Evolutionary conservation across 2,888 invertebrate genomes (phyloP), one percentile per base, ranked within the genome.

Genomic region (Ypsolopha sequella): DNA sequence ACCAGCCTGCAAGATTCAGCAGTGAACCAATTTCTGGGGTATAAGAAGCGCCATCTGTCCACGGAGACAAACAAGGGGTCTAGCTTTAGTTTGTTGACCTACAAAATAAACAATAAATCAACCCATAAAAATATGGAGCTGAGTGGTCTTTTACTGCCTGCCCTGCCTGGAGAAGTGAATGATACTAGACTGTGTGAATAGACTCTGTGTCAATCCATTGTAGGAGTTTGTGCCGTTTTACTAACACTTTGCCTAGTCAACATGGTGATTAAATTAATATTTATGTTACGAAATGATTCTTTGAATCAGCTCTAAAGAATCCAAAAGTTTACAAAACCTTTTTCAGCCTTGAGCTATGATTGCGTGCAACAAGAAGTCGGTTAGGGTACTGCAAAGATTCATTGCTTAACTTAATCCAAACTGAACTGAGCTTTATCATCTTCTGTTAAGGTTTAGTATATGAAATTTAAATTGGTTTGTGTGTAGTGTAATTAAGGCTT

Each of bases 301-400:
- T 24, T 24, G 24, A 24, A 2, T 24, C 2, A 2, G 24, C 24
- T 24, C 24, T 24, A 24, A 24, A 24, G 24, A 24, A 24, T 24
- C 24, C 61, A 65, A 64, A 61, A 66, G 62, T 70, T 74, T 71
- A 70, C 67, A 73, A 61, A 70, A 64, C 69, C 64, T 63, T 67
- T 58, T 64, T 70, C 67, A 52, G 63, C 73, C 71, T 70, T 76
- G 68, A 60, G 24, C 24, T 24, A 56, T 60, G 60, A 64, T 76
- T 71, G 74, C 73, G 73, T 76, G 73, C 66, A 65, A 65, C 52
- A 55, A 56, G 60, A 63, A 61, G 54, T 62, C 61, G 65, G 65
- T 63, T 68, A 7, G 33, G 36, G 24, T 14, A 13, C 13, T 6
- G 43, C 13, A 43, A 43, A 24, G 13, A 14, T 43, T 13, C 9